Conservation (phyloP, 2,113 vertebrate species). For the Heterotilapia buettikoferi region DNA sequence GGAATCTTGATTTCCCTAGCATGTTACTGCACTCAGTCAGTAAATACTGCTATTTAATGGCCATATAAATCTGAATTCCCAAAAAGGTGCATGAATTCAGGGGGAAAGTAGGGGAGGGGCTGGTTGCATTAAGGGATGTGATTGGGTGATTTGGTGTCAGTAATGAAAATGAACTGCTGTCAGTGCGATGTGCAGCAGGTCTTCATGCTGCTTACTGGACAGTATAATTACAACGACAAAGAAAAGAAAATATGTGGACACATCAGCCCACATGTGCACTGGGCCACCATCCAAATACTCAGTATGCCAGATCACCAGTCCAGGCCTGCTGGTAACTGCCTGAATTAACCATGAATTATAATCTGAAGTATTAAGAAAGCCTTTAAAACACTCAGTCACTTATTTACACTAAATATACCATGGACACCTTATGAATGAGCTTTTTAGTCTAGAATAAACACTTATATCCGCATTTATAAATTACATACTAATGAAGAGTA, state of each 20-base stretch:
- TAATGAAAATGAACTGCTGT: neutral
- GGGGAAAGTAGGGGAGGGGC: neutral
- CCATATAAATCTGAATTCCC: neutral
- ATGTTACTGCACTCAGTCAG: fast-evolving
- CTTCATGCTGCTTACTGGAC: neutral
- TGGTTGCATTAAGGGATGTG: neutral
- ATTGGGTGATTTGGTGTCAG: neutral
- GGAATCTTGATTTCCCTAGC: fast-evolving
- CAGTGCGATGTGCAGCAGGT: fast-evolving
- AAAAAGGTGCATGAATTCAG: neutral
- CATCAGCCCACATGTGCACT: neutral
- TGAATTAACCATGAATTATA: neutral
- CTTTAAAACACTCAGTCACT: neutral
- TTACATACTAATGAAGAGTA: neutral
- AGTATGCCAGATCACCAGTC: fast-evolving
- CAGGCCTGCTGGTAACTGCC: neutral
- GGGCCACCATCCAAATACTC: neutral
- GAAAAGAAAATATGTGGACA: neutral
- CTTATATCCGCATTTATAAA: neutral
- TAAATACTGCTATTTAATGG: neutral
- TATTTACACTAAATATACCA: neutral
- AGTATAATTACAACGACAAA: neutral
- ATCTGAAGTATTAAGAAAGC: neutral
- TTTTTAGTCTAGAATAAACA: neutral
- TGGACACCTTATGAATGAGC: fast-evolving